These are phyloP conservation scores for Folsomia candida DNA, from an alignment of 2,888 invertebrate genomes.

Conservation along the genomic window DNA sequence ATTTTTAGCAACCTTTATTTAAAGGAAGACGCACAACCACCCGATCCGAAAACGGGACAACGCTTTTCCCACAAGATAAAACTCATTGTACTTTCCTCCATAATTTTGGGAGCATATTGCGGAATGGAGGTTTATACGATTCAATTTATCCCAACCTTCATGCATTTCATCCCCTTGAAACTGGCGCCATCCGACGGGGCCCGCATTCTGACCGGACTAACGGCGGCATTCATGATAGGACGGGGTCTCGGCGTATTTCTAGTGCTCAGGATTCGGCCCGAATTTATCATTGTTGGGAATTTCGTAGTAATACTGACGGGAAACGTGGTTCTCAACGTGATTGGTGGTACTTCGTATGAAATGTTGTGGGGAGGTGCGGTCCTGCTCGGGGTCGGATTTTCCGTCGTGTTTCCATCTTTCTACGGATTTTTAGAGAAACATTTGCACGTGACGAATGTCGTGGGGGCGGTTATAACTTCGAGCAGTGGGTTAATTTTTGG, in stretches of 20 bases:
- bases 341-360: slow-evolving; percentile 5
- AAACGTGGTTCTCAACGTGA: slow-evolving; percentile 21
- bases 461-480: slow-evolving; percentile 20
- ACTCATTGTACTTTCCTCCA: slow-evolving; percentile 26
- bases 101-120: slow-evolving; percentile 30
- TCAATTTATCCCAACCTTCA: slow-evolving; percentile 41
- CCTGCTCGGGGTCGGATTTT: slow-evolving; percentile 31
- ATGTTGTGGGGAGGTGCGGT: slow-evolving; percentile 30
- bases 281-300: slow-evolving; percentile 25
- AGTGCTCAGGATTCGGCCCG: slow-evolving; percentile 27
- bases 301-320: slow-evolving; percentile 17
- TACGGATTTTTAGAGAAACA: slow-evolving; percentile 26
- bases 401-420: slow-evolving; percentile 22
- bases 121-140: slow-evolving; percentile 38
- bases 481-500: slow-evolving; percentile 7
- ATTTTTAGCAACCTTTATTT: no score
- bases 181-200: slow-evolving; percentile 35
- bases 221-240: slow-evolving; percentile 33
- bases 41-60: no score
- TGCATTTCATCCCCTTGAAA: slow-evolving; percentile 33
- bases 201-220: slow-evolving; percentile 28
- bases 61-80: not conserved
- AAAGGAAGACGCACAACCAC: no score
- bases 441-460: slow-evolving; percentile 23
- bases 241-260: slow-evolving; percentile 27